phyloP scores from a whole-genome alignment of 2,888 invertebrate species.

The Hydrotaea cyrtoneurina region DNA sequence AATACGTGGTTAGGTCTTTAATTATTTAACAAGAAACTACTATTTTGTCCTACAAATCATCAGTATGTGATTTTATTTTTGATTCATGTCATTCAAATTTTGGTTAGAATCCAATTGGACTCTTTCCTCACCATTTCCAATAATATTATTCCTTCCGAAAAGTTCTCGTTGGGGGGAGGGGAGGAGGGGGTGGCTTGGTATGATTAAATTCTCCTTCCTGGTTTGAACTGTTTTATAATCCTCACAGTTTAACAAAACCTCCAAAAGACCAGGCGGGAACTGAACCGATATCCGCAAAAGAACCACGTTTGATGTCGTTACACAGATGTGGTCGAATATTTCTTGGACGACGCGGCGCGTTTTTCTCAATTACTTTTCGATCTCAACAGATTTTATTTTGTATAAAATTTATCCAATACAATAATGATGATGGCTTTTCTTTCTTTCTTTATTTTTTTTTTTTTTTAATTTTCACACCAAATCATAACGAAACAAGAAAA shows the following conservation, averaged over 20 bases:
- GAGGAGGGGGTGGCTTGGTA: neutral
- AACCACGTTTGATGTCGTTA: neutral
- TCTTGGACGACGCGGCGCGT: neutral
- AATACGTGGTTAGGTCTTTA: too few species aligned
- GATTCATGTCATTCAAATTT: neutral
- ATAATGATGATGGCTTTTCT: too few species aligned
- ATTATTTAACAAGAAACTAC: too few species aligned
- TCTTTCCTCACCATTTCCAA: constrained; percentile 45
- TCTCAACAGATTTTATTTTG: neutral
- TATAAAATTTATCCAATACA: too few species aligned
- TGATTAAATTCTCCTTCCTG: constrained; percentile 40
- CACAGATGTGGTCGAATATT: neutral
- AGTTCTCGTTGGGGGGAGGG: neutral
- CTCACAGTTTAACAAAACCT: constrained; percentile 61
- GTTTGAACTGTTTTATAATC: constrained; percentile 67
- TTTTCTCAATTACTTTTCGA: neutral
- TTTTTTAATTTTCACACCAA: neutral
- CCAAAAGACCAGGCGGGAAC: constrained; percentile 60
- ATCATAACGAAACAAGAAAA: constrained; percentile 4
- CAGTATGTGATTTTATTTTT: too few species aligned
- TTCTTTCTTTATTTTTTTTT: neutral
- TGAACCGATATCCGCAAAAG: neutral
- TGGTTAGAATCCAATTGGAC: neutral
- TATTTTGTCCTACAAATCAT: too few species aligned
- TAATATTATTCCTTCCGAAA: constrained; percentile 7